A percentile compares a stretch with the other conserved stretches of the same genome.
Evolutionary conservation across 2,113 vertebrate genomes (phyloP).

Genomic region (Dryoscopus gambensis): DNA sequence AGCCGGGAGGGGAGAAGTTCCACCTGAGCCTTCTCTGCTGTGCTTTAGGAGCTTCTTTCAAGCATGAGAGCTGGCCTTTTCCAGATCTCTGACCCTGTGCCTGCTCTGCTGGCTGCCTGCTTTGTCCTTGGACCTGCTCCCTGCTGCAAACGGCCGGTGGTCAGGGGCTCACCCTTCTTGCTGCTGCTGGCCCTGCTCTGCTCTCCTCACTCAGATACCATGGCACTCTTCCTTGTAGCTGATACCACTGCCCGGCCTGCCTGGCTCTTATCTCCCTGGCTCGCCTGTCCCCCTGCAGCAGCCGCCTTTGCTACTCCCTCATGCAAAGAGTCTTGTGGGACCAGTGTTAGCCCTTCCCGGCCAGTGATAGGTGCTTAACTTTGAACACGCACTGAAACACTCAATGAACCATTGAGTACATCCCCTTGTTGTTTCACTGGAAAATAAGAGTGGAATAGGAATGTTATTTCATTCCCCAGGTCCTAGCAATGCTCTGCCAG

Average conservation of each 20-base stretch:
- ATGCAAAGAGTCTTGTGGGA: neutral
- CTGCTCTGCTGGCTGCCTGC: neutral
- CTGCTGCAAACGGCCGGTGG: neutral
- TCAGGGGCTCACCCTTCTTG: neutral
- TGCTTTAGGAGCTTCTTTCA: neutral
- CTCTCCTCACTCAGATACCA: neutral
- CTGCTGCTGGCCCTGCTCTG: neutral
- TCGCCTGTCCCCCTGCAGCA: neutral
- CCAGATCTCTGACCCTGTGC: fast-evolving
- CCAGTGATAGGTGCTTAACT: neutral
- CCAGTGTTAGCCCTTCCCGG: neutral
- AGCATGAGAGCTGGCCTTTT: neutral
- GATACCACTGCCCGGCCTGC: neutral
- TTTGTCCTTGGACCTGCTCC: neutral
- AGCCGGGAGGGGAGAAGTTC: neutral
- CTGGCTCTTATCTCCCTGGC: neutral
- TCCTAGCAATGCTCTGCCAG: neutral
- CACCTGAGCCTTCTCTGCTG: neutral
- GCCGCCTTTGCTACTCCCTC: neutral
- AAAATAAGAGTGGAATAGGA: neutral
- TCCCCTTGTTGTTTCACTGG: neutral
- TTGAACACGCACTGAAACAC: neutral
- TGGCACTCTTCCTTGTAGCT: neutral
- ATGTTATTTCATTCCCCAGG: neutral
- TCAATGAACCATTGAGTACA: neutral